phyloP scores from a whole-genome alignment of 2,888 invertebrate genomes.

The Coenonympha arcania region DNA sequence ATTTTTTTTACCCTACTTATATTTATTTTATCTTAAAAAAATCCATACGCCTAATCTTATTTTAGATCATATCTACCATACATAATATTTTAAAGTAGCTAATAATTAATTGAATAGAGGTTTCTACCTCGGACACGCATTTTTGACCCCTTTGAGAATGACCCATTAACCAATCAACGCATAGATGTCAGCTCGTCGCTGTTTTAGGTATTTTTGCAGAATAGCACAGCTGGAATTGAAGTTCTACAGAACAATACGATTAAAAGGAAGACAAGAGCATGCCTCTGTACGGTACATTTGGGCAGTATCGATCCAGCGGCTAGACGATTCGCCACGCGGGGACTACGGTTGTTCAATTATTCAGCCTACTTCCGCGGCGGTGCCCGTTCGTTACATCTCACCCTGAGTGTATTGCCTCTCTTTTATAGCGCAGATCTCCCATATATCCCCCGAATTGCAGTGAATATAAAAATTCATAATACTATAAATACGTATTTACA shows the following conservation, averaged over 20 bases:
- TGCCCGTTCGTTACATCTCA: constrained; percentile 36
- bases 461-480: constrained; percentile 26
- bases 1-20: too few relatives aligned
- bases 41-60: too few relatives aligned
- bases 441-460: constrained; percentile 21
- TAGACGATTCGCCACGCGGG: constrained; percentile 47
- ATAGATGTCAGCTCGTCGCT: too few relatives aligned
- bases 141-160: too few relatives aligned
- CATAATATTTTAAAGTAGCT: too few relatives aligned
- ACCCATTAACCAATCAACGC: too few relatives aligned
- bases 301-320: constrained; percentile 47
- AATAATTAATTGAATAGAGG: too few relatives aligned
- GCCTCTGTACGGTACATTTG: constrained; percentile 27
- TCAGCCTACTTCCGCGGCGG: constrained; percentile 43
- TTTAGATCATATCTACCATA: too few relatives aligned
- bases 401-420: constrained; percentile 45
- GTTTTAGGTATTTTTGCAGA: too few relatives aligned
- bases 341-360: constrained; percentile 62
- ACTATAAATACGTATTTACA: background rate
- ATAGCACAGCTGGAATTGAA: too few relatives aligned
- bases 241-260: background rate
- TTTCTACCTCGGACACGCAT: too few relatives aligned
- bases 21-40: too few relatives aligned
- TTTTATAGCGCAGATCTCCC: constrained; percentile 39
- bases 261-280: constrained; percentile 12